Base-by-base conservation (phyloP, 1,140 invertebrate species). In the Drosophila pseudoananassae region DNA sequence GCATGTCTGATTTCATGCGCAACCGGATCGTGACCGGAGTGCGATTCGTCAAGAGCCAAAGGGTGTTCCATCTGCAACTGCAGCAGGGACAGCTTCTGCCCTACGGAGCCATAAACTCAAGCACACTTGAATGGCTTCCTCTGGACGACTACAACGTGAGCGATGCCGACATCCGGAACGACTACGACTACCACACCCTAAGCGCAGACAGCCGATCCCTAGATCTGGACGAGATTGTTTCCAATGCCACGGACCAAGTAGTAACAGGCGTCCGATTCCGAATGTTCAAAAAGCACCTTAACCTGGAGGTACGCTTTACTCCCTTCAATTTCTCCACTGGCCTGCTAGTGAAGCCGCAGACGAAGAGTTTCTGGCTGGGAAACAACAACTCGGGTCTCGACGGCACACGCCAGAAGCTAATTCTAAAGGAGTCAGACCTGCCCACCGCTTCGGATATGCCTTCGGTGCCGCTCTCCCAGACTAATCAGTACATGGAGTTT, bases 1-100 rank as follows among this genome's bases (percentile, higher is more conserved):
- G 93, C 2, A 78, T 93, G 4, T 94, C 96, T 1, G 93, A 97
- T 76, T 91, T 94, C 15, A 63, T 89, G 0, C 91, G 94, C 12
- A 97, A 97, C 91, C 97, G 93, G 95, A 94, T 98, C 2, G 93
- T 97, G 7, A 96, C 96, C 1, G 97, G 97, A 0, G 58, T 97
- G 0, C 92, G 94, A 38, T 94, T 97, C 57, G 92, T 93, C 0
- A 97, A 97, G 88, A 78, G 93, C 1, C 94, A 96, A 15, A 92
- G 94, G 57, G 93, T 97, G 6, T 94, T 97, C 76, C 95, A 97
- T 83, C 85, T 97, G 1, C 96, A 97, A 92, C 94, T 97, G 10
- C 95, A 96, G 90, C 94, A 97, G 90, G 96, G 95, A 1, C 80
- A 92, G 46, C 90, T 97, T 15, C 75, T 94, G 7, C 93, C 94